A percentile compares a stretch with the other conserved stretches of the same genome.
phyloP scores from a whole-genome alignment of 2,888 invertebrate genomes.

The Congeria kusceri region DNA sequence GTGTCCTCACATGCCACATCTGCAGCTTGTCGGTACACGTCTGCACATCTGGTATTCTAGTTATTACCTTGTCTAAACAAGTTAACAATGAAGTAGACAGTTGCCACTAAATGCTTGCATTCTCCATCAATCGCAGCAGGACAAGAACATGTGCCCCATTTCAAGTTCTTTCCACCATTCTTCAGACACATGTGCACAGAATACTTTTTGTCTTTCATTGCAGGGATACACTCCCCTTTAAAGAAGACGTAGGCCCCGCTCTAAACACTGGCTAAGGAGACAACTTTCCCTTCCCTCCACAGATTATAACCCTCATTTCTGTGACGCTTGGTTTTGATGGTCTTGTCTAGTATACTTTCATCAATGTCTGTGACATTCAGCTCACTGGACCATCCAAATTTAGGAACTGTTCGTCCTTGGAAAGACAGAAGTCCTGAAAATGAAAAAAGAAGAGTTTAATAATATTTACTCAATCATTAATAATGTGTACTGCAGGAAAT shows the following conservation, averaged over 20 bases:
- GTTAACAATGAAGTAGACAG: constrained; percentile 33
- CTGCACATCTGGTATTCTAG: constrained; percentile 30
- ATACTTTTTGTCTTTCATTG: constrained; percentile 31
- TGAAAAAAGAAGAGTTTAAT: no score
- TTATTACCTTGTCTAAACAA: constrained; percentile 21
- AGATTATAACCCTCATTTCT: constrained; percentile 35
- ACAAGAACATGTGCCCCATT: constrained; percentile 39
- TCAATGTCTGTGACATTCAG: constrained; percentile 27
- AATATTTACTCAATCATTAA: no score
- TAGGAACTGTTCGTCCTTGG: constrained; percentile 37
- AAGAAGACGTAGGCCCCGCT: constrained; percentile 17
- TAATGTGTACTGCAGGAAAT: no score
- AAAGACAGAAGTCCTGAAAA: constrained; percentile 37
- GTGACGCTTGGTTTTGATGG: constrained; percentile 34
- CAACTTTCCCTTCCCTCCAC: constrained; percentile 33
- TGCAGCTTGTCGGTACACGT: constrained; percentile 35
- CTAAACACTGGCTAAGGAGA: constrained; percentile 8
- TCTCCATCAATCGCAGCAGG: constrained; percentile 50
- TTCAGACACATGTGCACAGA: constrained; percentile 34
- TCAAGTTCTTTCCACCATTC: constrained; percentile 29
- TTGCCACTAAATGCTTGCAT: constrained; percentile 37
- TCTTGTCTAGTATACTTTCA: constrained; percentile 18
- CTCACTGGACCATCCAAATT: constrained; percentile 22
- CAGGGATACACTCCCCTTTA: constrained; percentile 3
- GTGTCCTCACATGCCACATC: constrained; percentile 38